Conservation (phyloP, 2,113 vertebrate species). For the Toxotes jaculatrix region DNA sequence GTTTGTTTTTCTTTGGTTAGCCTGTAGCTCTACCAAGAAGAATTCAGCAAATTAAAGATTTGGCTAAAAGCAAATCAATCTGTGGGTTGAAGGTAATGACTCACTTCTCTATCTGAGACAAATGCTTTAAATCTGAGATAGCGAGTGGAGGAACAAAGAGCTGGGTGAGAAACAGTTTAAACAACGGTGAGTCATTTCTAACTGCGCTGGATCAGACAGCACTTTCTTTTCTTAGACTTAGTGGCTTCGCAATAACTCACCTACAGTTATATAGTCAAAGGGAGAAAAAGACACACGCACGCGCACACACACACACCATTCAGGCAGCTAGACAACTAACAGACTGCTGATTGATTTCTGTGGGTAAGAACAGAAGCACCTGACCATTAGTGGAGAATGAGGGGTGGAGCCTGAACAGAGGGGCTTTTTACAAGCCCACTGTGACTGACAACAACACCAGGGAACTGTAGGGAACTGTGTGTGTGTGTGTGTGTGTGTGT, state of each 20-base stretch:
- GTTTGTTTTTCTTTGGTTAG: background rate
- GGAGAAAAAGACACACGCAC: constrained; percentile 16
- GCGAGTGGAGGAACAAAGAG: constrained; percentile 7
- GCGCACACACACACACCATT: constrained; percentile 25
- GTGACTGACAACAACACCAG: constrained; percentile 66
- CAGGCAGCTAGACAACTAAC: constrained; percentile 53
- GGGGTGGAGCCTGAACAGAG: constrained; percentile 50
- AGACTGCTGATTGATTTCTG: constrained; percentile 75
- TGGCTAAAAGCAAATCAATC: background rate
- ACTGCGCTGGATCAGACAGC: background rate
- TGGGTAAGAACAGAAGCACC: constrained; percentile 67
- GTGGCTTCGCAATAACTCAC: constrained; percentile 47
- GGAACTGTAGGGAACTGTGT: constrained; percentile 20
- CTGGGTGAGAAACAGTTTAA: constrained; percentile 28
- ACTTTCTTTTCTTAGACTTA: constrained; percentile 55
- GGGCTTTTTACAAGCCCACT: constrained; percentile 56
- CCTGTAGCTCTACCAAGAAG: constrained; percentile 33
- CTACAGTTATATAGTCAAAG: constrained; percentile 54
- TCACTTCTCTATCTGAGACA: constrained; percentile 18
- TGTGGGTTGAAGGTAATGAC: constrained; percentile 47
- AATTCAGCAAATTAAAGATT: constrained; percentile 25
- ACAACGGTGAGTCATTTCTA: constrained; percentile 56
- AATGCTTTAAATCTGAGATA: constrained; percentile 33
- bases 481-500: constrained; percentile 18
- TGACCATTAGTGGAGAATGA: constrained; percentile 64